phyloP scores from a whole-genome alignment of 2,113 vertebrate species.

The Oryctolagus cuniculus region mOryCun1.1 NC_091440.1:100388501-100389000 shows the following conservation, averaged over 20 bases:
- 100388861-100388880: background rate
- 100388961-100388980: background rate
- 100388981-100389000: background rate
- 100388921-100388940: background rate
- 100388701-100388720: background rate
- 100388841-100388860: background rate
- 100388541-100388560: background rate
- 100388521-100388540: background rate
- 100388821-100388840: background rate
- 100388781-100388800: background rate
- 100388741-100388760: background rate
- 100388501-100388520: background rate
- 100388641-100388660: background rate
- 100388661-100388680: background rate
- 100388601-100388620: background rate
- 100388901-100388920: background rate
- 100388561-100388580: no score
- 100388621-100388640: background rate
- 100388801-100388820: background rate
- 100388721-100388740: accelerated
- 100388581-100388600: background rate
- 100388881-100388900: background rate
- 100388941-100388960: background rate
- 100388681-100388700: background rate
- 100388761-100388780: background rate